phyloP scores from a whole-genome alignment of 2,113 vertebrate species.

The Tragulus kanchil region DNA sequence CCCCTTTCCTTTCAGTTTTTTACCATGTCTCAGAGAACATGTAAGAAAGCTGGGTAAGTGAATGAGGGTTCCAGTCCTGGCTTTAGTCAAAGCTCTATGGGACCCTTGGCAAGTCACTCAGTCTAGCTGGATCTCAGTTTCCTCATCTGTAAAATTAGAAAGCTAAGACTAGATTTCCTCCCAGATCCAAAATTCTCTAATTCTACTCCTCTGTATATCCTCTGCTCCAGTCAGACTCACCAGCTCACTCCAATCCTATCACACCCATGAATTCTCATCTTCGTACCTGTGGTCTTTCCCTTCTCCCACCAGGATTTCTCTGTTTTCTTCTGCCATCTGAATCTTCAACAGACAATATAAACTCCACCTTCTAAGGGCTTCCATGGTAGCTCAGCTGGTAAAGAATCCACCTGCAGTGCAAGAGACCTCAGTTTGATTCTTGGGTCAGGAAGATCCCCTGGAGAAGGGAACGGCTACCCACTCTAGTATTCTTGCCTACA shows the following conservation, averaged over 20 bases:
- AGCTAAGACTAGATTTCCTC: not conserved
- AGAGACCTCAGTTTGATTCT: no score
- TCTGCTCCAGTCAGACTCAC: not conserved
- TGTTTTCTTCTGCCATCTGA: not conserved
- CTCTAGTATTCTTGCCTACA: no score
- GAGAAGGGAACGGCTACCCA: no score
- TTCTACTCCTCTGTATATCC: not conserved
- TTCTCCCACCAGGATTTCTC: conserved; percentile 40
- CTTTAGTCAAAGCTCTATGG: not conserved
- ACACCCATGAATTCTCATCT: not conserved
- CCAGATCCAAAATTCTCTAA: not conserved
- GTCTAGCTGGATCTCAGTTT: not conserved
- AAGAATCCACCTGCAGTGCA: no score
- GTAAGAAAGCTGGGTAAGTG: not conserved
- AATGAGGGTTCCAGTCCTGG: not conserved
- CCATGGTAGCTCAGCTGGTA: no score
- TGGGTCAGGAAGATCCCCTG: no score
- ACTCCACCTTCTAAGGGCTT: not conserved
- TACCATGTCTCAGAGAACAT: not conserved
- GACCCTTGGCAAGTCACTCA: not conserved
- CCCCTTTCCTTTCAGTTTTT: no score
- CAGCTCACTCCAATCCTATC: not conserved
- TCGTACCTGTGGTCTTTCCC: not conserved
- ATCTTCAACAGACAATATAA: not conserved
- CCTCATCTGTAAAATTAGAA: conserved; percentile 8